Conservation (phyloP, 2,797 vertebrate species). For the Lagodon rhomboides region DNA sequence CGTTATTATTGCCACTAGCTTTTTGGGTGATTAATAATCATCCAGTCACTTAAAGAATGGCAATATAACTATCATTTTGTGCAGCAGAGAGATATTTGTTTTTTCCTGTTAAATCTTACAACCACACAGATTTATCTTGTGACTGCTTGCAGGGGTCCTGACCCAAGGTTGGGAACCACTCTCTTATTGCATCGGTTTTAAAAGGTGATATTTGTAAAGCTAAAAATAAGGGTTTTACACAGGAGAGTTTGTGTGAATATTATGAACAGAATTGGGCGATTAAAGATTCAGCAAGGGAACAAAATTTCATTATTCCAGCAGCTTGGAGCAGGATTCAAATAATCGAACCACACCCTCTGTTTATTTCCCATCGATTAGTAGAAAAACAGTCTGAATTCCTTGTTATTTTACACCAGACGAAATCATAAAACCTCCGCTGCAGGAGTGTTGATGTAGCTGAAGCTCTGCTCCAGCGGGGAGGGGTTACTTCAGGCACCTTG, state of each 20-base stretch:
- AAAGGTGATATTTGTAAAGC: neutral
- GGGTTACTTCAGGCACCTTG: conserved; percentile 28
- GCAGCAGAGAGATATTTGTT: neutral
- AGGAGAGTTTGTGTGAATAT: neutral
- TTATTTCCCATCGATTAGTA: neutral
- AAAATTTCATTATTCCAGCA: neutral
- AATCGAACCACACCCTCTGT: neutral
- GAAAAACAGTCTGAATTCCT: neutral
- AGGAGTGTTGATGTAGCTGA: conserved; percentile 2
- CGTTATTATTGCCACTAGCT: neutral
- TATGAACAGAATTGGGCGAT: neutral
- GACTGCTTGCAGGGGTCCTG: neutral
- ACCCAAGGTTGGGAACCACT: neutral
- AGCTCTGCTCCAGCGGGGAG: neutral
- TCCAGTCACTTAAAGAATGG: neutral
- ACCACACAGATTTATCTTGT: neutral
- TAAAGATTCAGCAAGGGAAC: neutral
- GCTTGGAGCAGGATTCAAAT: neutral
- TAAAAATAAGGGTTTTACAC: neutral
- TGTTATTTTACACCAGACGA: neutral
- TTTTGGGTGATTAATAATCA: neutral
- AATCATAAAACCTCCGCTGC: neutral
- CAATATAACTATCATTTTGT: neutral
- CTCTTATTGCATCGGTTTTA: neutral
- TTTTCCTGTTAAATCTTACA: neutral